A percentile compares a stretch with the other conserved stretches of the same genome.
These are phyloP conservation scores for Lycocorax pyrrhopterus DNA, from an alignment of 2,113 vertebrate genomes.

Conservation along the genomic window DNA sequence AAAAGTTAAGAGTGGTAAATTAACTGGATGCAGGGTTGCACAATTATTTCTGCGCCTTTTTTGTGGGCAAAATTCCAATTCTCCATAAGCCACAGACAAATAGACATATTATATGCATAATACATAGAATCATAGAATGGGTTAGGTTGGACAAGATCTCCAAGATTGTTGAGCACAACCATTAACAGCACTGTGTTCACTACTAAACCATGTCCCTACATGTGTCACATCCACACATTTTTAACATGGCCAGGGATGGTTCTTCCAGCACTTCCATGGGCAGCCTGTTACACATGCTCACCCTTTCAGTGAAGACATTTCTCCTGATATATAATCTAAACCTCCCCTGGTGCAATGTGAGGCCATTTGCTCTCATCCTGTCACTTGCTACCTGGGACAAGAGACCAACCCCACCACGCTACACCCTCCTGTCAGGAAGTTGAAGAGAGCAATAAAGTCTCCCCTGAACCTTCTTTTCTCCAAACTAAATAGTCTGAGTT, in stretches of 20 bases:
- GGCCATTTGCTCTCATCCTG: not conserved
- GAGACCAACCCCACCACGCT: fast-evolving
- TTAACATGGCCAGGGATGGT: too few relatives aligned
- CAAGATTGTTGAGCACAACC: not conserved
- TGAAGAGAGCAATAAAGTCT: not conserved
- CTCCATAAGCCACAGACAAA: not conserved
- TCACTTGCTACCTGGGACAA: not conserved
- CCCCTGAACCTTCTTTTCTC: not conserved
- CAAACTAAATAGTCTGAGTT: not conserved
- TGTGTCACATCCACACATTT: not conserved
- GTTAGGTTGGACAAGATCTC: not conserved
- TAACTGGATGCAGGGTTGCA: not conserved
- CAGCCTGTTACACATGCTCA: not conserved
- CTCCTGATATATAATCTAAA: not conserved
- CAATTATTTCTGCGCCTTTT: not conserved
- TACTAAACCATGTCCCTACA: not conserved
- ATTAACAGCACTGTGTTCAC: fast-evolving
- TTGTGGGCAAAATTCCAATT: not conserved
- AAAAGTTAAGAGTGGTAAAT: not conserved
- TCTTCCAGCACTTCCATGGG: not conserved
- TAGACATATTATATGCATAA: fast-evolving
- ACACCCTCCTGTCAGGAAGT: not conserved
- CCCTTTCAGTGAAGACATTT: not conserved
- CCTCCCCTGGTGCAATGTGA: not conserved
- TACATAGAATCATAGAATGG: not conserved